Evolutionary conservation across 2,797 vertebrate species (phyloP), one percentile per base, ranked within the genome.

Genomic region (Manis crassicaudata): DNA sequence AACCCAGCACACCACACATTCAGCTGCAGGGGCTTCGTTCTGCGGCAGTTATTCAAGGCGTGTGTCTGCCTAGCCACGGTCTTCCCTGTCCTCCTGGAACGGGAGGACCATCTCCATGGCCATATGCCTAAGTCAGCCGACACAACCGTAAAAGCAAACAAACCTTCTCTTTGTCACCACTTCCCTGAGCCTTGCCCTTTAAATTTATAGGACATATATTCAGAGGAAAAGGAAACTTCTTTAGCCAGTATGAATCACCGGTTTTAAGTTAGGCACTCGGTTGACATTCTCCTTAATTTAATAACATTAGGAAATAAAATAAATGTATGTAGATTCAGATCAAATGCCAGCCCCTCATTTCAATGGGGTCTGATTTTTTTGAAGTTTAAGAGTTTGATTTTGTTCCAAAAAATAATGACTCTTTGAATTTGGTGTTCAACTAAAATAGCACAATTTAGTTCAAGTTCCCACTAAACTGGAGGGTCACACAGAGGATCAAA

Each of bases 331-430:
- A 68, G 88, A 32, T 63, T 56, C 50, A 18, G 20, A 72, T 83
- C 35, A 18, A 77, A 70, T 85, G 72, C 63, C 79, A 93, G 54
- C 35, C 16, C 60, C 12, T 72, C 35, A 6, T 88, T 94, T 81
- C 76, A 29, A 27, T 40, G 68, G 43, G 40, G 5, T 90, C 43
- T 81, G 46, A 7, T 23, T 84, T 86, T 60, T 80, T 94, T n/a
- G 40, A 75, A 35, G 32, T 63, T 82, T 68, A n/a, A 54, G 87
- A 73, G 60, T 88, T 92, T 63, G 52, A 84, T 65, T 92, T 81
- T 52, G 12, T n/a, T 72, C 20, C 58, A 72, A 35, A 73, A 95
- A 73, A 88, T 17, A 85, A 91, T 32, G 65, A 25, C 46, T 65
- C 75, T 90, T 77, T 43, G 63, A 54, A 35, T 79, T 93, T 25